These are phyloP conservation scores for Sapajus apella DNA, from an alignment of 2,113 vertebrate genomes.

Conservation along the genomic window DNA sequence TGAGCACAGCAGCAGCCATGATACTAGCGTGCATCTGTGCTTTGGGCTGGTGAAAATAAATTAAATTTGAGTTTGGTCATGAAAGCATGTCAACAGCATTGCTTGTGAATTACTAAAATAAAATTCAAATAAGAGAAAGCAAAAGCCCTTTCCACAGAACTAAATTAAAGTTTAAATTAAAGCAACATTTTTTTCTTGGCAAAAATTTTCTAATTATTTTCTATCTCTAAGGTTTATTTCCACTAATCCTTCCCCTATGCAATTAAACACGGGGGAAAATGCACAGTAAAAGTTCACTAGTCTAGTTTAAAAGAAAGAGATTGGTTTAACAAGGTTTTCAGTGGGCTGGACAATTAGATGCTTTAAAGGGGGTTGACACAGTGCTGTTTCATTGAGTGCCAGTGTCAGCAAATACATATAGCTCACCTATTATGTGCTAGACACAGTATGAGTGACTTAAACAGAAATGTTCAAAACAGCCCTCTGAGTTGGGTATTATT, in stretches of 20 bases:
- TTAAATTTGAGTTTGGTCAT: not conserved
- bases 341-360: not conserved
- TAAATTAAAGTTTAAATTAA: conserved; percentile 24
- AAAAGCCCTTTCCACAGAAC: not conserved
- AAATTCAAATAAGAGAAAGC: not conserved
- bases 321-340: not conserved
- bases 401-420: not conserved
- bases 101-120: not conserved
- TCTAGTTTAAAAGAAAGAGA: not conserved
- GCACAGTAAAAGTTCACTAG: not conserved
- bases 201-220: not conserved
- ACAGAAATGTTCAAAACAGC: not conserved
- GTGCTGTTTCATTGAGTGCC: not conserved
- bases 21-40: not conserved
- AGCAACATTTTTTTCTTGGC: not conserved
- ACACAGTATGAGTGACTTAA: not conserved
- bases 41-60: not conserved
- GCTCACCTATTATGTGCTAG: not conserved
- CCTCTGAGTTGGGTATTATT: not conserved
- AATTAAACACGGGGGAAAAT: not conserved
- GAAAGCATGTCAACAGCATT: not conserved
- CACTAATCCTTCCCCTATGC: not conserved
- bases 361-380: not conserved
- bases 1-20: not conserved
- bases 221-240: not conserved